These are phyloP conservation scores for Acridotheres tristis DNA, from an alignment of 2,797 vertebrate species.

Conservation along the genomic window DNA sequence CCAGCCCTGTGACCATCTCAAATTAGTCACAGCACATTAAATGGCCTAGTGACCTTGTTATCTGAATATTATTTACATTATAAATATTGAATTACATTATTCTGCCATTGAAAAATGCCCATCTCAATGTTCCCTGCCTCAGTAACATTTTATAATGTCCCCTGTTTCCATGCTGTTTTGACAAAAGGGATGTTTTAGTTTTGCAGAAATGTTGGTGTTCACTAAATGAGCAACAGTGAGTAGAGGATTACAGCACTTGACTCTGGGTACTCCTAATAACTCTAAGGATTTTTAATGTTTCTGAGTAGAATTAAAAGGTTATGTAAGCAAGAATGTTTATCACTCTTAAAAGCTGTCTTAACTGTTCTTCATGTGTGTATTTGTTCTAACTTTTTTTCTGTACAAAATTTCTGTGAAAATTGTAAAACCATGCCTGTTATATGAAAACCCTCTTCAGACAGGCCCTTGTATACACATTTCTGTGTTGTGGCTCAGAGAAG, in stretches of 20 bases:
- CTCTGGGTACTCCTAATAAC: not conserved
- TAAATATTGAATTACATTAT: not conserved
- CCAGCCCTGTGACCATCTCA: not conserved
- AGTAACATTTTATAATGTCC: not conserved
- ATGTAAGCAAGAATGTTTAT: not conserved
- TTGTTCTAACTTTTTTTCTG: not conserved
- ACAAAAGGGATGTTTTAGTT: not conserved
- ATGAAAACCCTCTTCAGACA: not conserved
- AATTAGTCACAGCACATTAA: not conserved
- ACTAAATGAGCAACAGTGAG: not conserved
- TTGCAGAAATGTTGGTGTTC: not conserved
- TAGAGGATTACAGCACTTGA: not conserved
- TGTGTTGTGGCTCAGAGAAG: not conserved
- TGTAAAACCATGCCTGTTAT: not conserved
- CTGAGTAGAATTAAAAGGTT: not conserved
- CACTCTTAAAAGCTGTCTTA: not conserved
- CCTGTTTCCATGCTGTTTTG: not conserved
- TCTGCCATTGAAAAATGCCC: not conserved
- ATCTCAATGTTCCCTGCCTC: not conserved
- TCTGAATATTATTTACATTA: not conserved
- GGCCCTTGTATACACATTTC: not conserved
- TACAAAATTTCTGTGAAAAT: not conserved
- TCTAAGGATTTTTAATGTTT: not conserved
- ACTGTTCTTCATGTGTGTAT: not conserved
- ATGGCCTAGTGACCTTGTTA: not conserved